phyloP scores from a whole-genome alignment of 2,113 vertebrate genomes.

The Scatophagus argus region DNA sequence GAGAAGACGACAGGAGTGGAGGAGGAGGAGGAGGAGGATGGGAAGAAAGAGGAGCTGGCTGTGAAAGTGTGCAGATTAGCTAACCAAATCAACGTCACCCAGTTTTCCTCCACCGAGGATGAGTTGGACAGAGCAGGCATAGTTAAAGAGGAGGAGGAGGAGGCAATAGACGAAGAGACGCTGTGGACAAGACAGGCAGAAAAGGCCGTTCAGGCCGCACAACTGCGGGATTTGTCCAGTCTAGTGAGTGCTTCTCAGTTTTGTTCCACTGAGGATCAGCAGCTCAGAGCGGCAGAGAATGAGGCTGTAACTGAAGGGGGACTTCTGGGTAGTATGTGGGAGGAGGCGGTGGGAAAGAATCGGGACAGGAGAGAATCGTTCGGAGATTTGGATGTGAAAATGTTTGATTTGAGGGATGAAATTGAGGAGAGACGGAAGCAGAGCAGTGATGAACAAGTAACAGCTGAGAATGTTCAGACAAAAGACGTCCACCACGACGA shows the following conservation, averaged over 20 bases:
- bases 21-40: slow-evolving; percentile 29
- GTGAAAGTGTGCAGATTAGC: slow-evolving; percentile 68
- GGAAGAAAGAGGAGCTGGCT: slow-evolving; percentile 46
- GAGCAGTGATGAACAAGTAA: background rate
- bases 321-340: background rate
- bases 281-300: slow-evolving; percentile 47
- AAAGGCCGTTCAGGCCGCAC: slow-evolving; percentile 35
- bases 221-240: slow-evolving; percentile 55
- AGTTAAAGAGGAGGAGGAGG: slow-evolving; percentile 40
- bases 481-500: slow-evolving; percentile 6
- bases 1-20: slow-evolving; percentile 27
- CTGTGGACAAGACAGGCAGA: slow-evolving; percentile 61
- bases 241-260: slow-evolving; percentile 70
- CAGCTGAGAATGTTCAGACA: background rate
- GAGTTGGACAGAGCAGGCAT: slow-evolving; percentile 68
- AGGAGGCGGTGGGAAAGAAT: background rate
- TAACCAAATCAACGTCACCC: slow-evolving; percentile 42
- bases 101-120: slow-evolving; percentile 78
- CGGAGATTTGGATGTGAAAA: slow-evolving; percentile 52
- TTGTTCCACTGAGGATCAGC: slow-evolving; percentile 75
- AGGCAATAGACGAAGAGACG: slow-evolving; percentile 31
- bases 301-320: slow-evolving; percentile 1
- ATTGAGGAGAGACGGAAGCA: background rate
- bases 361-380: slow-evolving; percentile 49
- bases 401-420: slow-evolving; percentile 69